phyloP scores from a whole-genome alignment of 2,113 vertebrate species.

The Notarius quadriscutis region DNA sequence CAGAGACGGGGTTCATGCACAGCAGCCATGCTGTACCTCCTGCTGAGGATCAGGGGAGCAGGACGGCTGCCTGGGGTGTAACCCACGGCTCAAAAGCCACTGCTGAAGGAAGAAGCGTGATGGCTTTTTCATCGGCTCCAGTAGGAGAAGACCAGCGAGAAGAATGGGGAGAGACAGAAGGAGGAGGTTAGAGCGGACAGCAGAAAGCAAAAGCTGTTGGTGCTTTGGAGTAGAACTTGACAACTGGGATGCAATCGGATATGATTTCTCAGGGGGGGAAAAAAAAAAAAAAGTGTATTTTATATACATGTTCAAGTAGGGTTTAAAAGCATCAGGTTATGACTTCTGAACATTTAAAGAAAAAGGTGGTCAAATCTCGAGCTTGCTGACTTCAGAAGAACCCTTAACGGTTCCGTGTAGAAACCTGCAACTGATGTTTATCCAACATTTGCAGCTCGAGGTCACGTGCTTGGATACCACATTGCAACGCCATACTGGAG shows the following conservation, averaged over 20 bases:
- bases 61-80: slow-evolving; percentile 74
- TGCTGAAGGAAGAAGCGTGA: slow-evolving; percentile 88
- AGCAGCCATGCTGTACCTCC: slow-evolving; percentile 75
- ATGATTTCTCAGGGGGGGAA: not conserved
- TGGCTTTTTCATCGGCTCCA: slow-evolving; percentile 85
- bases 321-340: not conserved
- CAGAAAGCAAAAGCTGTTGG: not conserved
- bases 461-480: too few species aligned
- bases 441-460: too few species aligned
- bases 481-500: too few species aligned
- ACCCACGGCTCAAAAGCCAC: slow-evolving; percentile 80
- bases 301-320: not conserved
- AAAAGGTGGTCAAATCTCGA: not conserved
- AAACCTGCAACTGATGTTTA: not conserved
- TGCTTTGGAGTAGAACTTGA: not conserved
- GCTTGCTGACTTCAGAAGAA: not conserved
- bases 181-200: slow-evolving; percentile 12
- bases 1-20: slow-evolving; percentile 5
- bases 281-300: too few species aligned
- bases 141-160: slow-evolving; percentile 32
- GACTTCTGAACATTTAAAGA: not conserved
- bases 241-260: not conserved
- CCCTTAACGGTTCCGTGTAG: not conserved
- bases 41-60: slow-evolving; percentile 79
- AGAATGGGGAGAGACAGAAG: not conserved